Evolutionary conservation across 2,797 vertebrate species (phyloP), one percentile per base, ranked within the genome.

Genomic region (Petrocephalus schoutedeni): DNA sequence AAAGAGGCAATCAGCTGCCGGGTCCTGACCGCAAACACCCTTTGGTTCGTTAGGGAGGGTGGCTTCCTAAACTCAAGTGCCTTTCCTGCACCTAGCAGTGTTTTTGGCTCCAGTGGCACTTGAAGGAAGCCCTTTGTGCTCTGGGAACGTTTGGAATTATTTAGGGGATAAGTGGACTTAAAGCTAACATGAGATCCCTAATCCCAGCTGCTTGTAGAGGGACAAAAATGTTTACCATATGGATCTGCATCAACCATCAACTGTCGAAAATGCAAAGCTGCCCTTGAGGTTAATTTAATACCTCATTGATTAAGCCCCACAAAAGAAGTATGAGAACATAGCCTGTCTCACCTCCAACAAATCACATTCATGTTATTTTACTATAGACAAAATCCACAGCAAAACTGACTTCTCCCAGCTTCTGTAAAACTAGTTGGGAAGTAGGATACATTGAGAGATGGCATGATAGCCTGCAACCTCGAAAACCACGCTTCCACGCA

Each of bases 181-280:
- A 51, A 89, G 49, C 83, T 86, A 86, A 87, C 58, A 54, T 57
- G 41, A 87, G 82, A 86, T 82, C 23, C n/a, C 49, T 85, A 88
- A 84, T 64, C 80, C 57, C 58, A 54, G 41, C 8, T 88, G 28
- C 21, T 16, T 16, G 59, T 36, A 53, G 23, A 23, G 32, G 10
- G 49, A 28, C 41, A 23, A 59, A 80, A 83, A 82, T 45, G 67
- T 57, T 21, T 74, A 77, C 21, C 5, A n/a, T 36, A 80, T 5
- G 2, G 53, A 87, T 54, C 51, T 56, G 71, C 32, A 23, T 7
- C 21, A 71, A 45, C 23, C 28, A 82, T 57, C 71, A 36, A 6
- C 53, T 85, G 49, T 28, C 74, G 41, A 80, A 41, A 80, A 32
- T 1, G 8, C 51, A 53, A 82, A 21, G 49, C 49, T 53, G 7